These are phyloP conservation scores for Tethea ocularis DNA, from an alignment of 2,888 invertebrate genomes.

Conservation along the genomic window DNA sequence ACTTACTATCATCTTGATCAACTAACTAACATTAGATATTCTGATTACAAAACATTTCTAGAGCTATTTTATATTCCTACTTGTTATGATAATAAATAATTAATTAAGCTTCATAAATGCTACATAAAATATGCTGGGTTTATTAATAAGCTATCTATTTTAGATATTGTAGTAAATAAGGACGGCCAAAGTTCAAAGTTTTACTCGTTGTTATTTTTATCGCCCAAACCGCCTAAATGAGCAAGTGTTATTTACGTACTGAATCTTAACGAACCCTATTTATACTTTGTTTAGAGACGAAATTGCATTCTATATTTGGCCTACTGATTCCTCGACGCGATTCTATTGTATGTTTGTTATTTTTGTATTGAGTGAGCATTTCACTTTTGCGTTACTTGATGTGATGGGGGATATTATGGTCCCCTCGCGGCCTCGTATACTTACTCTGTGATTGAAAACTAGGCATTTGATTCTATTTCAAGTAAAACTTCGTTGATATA, in stretches of 20 bases:
- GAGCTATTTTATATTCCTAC: too few relatives aligned
- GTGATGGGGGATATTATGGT: slow-evolving; percentile 14
- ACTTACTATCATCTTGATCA: neutral
- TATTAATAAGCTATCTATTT: neutral
- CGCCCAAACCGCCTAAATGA: slow-evolving; percentile 25
- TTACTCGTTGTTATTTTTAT: slow-evolving; percentile 4
- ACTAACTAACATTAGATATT: neutral
- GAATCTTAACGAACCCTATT: slow-evolving; percentile 41
- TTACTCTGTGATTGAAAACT: slow-evolving; percentile 8
- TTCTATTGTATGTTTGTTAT: slow-evolving; percentile 44
- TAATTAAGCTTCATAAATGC: too few relatives aligned
- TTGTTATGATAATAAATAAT: too few relatives aligned
- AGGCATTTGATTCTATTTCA: slow-evolving; percentile 7
- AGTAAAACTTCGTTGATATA: neutral
- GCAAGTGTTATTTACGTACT: slow-evolving; percentile 42
- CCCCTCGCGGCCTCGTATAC: slow-evolving; percentile 7
- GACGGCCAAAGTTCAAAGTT: neutral
- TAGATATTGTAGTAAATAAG: neutral
- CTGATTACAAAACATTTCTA: neutral
- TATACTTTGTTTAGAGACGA: slow-evolving; percentile 39
- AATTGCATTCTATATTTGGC: slow-evolving; percentile 53
- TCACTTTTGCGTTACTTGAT: slow-evolving; percentile 23
- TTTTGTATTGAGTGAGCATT: slow-evolving; percentile 38
- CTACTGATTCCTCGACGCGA: slow-evolving; percentile 45
- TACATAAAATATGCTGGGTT: too few relatives aligned